phyloP scores from a whole-genome alignment of 2,888 invertebrate species.

The Sepioteuthis lessoniana region DNA sequence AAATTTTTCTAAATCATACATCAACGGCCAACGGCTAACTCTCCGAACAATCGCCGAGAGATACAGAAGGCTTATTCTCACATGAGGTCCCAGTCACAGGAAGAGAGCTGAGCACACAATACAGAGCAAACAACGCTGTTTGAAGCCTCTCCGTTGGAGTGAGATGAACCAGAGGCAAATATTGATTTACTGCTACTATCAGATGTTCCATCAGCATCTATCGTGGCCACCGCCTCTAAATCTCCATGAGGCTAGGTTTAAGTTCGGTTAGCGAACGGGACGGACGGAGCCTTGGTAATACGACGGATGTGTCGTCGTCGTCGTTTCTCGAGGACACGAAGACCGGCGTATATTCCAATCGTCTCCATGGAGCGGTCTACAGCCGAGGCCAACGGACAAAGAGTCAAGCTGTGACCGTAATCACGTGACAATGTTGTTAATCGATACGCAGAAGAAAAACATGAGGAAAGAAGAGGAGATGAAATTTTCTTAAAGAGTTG shows the following conservation, averaged over 20 bases:
- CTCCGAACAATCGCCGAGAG: neutral
- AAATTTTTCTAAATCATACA: neutral
- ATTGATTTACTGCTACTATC: neutral
- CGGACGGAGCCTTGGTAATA: neutral
- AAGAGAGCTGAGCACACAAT: neutral
- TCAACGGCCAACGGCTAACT: neutral
- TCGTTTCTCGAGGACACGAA: constrained; percentile 14
- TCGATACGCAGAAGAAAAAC: neutral
- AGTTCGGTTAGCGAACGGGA: neutral
- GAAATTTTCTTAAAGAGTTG: neutral
- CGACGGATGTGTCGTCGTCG: neutral
- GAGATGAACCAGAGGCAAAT: neutral
- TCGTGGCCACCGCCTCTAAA: neutral
- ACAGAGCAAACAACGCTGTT: neutral
- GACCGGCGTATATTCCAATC: neutral
- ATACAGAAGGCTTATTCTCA: neutral
- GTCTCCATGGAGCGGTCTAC: constrained; percentile 5
- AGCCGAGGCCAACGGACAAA: neutral
- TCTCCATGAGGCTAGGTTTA: constrained; percentile 1
- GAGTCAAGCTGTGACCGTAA: neutral
- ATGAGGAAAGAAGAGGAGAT: neutral
- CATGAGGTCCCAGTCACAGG: neutral
- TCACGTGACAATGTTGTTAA: neutral
- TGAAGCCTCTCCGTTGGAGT: neutral
- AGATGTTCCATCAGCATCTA: neutral